Evolutionary conservation across 2,888 invertebrate genomes (phyloP).

Genomic region (Prosopocoilus inquinatus): DNA sequence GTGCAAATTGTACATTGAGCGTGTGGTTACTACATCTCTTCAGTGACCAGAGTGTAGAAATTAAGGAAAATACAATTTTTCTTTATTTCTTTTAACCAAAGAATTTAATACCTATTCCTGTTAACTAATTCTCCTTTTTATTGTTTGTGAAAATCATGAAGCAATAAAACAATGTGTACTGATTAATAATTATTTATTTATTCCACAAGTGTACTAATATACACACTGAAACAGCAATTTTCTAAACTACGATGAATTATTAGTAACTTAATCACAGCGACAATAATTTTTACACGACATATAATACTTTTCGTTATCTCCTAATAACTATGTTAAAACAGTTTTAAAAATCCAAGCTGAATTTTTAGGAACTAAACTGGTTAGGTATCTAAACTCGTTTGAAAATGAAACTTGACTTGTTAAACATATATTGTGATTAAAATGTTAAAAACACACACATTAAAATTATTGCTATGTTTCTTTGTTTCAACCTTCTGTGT

Average conservation of each 20-base stretch:
- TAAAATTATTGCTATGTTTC: constrained; percentile 3
- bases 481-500: no score
- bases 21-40: no score
- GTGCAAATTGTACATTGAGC: no score
- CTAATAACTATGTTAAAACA: constrained; percentile 6
- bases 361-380: constrained; percentile 16
- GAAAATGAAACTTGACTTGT: background rate
- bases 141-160: no score
- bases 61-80: no score
- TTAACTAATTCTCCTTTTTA: no score
- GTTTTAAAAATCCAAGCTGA: background rate
- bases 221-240: constrained; percentile 49
- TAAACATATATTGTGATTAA: background rate
- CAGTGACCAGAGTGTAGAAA: no score
- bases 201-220: constrained; percentile 47
- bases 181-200: constrained; percentile 25
- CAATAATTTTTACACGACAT: constrained; percentile 50
- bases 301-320: constrained; percentile 29
- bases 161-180: no score
- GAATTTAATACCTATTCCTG: no score
- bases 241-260: constrained; percentile 11
- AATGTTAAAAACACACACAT: constrained; percentile 3
- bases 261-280: constrained; percentile 52
- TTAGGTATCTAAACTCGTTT: constrained; percentile 1
- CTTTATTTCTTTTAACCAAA: no score